A percentile compares a stretch with the other conserved stretches of the same genome.
phyloP scores from a whole-genome alignment of 2,797 vertebrate genomes.

The Muscicapa striata region DNA sequence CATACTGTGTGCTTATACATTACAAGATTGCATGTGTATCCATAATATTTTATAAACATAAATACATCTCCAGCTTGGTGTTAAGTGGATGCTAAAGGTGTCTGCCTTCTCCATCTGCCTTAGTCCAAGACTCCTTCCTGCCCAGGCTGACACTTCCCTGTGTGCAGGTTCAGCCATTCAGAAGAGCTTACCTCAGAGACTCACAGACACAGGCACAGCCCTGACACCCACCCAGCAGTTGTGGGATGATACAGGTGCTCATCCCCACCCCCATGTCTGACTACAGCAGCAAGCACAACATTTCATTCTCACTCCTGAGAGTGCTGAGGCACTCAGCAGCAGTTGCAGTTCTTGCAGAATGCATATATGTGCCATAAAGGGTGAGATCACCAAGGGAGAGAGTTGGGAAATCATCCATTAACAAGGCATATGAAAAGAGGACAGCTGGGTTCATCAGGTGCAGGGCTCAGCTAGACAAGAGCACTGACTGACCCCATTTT shows the following conservation, averaged over 20 bases:
- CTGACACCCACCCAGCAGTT: background rate
- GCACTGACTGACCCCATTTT: background rate
- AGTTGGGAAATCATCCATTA: background rate
- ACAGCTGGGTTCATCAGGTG: background rate
- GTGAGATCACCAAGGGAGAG: background rate
- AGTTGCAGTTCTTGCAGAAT: background rate
- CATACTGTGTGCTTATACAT: background rate
- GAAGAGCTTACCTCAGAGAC: background rate
- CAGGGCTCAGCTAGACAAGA: background rate
- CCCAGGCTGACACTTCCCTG: background rate
- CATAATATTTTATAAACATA: background rate
- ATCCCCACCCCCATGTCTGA: background rate
- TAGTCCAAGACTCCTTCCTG: background rate
- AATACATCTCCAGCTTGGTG: background rate
- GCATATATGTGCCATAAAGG: rapidly evolving
- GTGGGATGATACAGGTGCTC: background rate
- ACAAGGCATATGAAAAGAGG: background rate
- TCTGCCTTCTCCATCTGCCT: background rate
- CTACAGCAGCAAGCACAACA: background rate
- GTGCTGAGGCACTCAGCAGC: background rate
- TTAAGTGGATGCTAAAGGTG: background rate
- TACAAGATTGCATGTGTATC: background rate
- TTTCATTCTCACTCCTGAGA: rapidly evolving
- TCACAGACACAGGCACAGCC: background rate
- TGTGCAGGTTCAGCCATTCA: background rate